Conservation (phyloP, 2,797 vertebrate genomes). For the Lutra lutra region DNA sequence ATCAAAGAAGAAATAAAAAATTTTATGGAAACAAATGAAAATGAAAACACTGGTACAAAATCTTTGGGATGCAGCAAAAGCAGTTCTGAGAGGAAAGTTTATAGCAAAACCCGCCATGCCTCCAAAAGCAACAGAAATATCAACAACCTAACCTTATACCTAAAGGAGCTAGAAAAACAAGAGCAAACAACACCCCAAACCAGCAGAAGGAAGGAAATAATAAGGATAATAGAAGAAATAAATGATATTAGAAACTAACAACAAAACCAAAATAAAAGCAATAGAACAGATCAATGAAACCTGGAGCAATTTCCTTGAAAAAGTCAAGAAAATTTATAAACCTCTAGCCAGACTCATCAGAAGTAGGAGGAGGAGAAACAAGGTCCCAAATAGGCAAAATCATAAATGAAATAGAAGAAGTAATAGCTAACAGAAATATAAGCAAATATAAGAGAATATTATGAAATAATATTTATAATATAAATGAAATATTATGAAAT, state of each 20-base stretch:
- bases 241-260: neutral
- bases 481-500: neutral
- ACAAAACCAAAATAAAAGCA: neutral
- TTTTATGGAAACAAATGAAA: neutral
- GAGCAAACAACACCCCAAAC: neutral
- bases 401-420: neutral
- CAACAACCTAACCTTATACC: neutral
- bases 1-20: neutral
- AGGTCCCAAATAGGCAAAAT: neutral
- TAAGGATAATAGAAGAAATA: neutral
- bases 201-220: neutral
- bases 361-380: neutral
- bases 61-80: neutral
- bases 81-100: neutral
- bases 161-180: neutral
- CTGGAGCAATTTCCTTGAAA: neutral
- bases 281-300: neutral
- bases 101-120: neutral
- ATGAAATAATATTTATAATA: too few species aligned
- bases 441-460: neutral
- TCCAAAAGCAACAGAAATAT: neutral
- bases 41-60: neutral
- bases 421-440: neutral
- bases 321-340: neutral
- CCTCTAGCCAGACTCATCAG: neutral